phyloP scores from a whole-genome alignment of 2,113 vertebrate genomes.

The Chauna torquata region DNA sequence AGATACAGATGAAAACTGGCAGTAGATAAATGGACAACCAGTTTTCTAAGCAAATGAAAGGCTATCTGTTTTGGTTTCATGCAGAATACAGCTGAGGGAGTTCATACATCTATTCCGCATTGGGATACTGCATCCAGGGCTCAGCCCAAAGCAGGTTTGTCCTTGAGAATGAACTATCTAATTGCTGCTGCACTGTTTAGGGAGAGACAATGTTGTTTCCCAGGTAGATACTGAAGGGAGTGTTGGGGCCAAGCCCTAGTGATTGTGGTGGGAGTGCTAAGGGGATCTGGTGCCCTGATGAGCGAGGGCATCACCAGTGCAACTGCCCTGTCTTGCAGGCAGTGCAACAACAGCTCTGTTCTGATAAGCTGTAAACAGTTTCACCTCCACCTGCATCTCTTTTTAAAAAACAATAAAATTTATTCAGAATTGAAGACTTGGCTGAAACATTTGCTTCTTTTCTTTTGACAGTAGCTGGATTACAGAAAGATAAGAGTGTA shows the following conservation, averaged over 20 bases:
- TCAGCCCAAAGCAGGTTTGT: neutral
- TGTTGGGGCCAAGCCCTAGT: neutral
- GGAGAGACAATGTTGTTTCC: neutral
- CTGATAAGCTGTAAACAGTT: neutral
- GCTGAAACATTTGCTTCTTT: neutral
- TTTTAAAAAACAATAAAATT: neutral
- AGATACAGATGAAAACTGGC: neutral
- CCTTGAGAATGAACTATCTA: neutral
- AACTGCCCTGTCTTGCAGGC: neutral
- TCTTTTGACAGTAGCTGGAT: neutral
- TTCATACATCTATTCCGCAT: neutral
- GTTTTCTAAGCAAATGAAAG: neutral
- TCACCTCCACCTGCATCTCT: neutral
- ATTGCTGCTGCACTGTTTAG: neutral
- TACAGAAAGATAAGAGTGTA: neutral
- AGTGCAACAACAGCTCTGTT: neutral
- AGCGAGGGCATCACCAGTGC: neutral
- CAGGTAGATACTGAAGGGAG: too few species aligned
- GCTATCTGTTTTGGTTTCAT: neutral
- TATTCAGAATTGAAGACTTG: neutral
- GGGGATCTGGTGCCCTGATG: neutral
- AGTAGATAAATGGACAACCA: neutral
- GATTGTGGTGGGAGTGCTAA: neutral
- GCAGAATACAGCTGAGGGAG: fast-evolving
- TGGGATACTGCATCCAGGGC: neutral